Percentiles rank a stretch among this genome's conserved stretches.
Conservation (phyloP, 2,113 vertebrate species). For the Campylomormyrus tamandua region DNA sequence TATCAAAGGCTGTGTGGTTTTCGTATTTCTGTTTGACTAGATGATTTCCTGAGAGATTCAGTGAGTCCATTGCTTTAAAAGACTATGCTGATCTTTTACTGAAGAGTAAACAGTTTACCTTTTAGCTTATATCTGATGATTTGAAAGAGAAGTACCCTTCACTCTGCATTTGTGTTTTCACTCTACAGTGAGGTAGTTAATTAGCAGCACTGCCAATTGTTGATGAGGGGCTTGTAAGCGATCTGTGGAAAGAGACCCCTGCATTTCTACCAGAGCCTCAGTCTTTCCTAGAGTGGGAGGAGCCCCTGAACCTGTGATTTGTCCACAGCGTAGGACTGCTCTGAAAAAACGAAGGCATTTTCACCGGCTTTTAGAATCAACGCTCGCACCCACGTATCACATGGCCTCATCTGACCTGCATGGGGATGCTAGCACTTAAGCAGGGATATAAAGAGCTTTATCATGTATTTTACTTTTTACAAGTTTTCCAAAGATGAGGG, state of each 20-base stretch:
- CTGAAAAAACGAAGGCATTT: background rate
- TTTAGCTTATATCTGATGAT: background rate
- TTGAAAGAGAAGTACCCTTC: background rate
- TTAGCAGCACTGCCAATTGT: background rate
- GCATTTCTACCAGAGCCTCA: background rate
- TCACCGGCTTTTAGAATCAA: background rate
- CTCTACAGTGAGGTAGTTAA: background rate
- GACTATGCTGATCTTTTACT: background rate
- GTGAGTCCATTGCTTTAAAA: background rate
- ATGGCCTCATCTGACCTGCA: background rate
- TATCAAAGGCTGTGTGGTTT: background rate
- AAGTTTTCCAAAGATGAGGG: background rate
- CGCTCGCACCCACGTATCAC: background rate
- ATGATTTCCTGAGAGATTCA: background rate
- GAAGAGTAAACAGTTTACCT: background rate
- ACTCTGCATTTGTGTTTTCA: background rate
- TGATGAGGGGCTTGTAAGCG: background rate
- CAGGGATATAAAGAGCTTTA: background rate
- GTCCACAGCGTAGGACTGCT: background rate
- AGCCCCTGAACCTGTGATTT: background rate
- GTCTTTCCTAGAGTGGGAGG: background rate
- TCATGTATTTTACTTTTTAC: background rate
- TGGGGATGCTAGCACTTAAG: background rate
- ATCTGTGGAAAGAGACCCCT: background rate
- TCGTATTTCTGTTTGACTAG: background rate